Conservation (phyloP, 37 sponge, comb jelly and placozoan genomes). For the Oscarella lobularis region DNA sequence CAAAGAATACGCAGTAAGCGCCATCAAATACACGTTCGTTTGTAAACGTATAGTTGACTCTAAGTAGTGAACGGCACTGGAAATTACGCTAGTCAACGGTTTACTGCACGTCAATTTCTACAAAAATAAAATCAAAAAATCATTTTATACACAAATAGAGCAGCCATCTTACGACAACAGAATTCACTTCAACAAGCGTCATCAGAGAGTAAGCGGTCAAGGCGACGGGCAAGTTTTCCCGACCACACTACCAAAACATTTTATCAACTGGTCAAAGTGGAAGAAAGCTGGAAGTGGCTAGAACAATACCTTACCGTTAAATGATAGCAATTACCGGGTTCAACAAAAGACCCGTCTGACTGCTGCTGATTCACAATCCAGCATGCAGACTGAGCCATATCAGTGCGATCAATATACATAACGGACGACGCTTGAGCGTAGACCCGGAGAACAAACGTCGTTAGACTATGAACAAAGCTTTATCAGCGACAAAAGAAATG, state of each 20-base stretch:
- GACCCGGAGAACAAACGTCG: background rate
- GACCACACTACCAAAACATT: background rate
- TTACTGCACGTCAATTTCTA: background rate
- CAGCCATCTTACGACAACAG: background rate
- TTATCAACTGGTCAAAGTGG: background rate
- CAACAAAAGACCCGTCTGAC: background rate
- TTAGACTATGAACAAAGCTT: background rate
- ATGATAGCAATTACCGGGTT: background rate
- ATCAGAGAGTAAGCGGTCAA: background rate
- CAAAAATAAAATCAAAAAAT: too few relatives aligned
- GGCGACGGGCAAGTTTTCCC: background rate
- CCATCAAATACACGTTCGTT: too few relatives aligned
- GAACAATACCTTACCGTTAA: background rate
- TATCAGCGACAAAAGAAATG: background rate
- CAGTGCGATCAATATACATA: background rate
- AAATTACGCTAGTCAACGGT: too few relatives aligned
- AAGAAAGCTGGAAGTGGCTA: background rate
- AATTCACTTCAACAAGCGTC: background rate
- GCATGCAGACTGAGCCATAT: background rate
- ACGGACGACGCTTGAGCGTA: background rate
- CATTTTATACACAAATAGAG: background rate
- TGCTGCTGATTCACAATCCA: background rate
- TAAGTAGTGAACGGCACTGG: too few relatives aligned
- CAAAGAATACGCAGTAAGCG: background rate
- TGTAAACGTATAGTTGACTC: too few relatives aligned